Evolutionary conservation across 2,113 vertebrate species (phyloP).

Genomic region (Pandion haliaetus): DNA sequence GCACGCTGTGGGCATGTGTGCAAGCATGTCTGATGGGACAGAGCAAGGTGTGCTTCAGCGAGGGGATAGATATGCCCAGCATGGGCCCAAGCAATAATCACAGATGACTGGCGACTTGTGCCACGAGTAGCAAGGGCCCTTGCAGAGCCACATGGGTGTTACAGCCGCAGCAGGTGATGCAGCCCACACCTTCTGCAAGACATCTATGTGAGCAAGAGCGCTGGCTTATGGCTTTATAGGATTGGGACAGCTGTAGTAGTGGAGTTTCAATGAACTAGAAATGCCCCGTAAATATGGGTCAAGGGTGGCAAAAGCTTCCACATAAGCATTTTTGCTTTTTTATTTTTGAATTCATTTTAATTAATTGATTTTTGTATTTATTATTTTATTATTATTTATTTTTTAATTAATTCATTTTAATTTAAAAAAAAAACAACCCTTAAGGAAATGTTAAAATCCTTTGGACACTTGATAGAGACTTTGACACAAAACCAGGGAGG

Average conservation of each 20-base stretch:
- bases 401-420: not conserved
- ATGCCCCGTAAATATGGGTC: not conserved
- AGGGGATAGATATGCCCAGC: not conserved
- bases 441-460: not conserved
- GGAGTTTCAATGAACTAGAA: not conserved
- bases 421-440: not conserved
- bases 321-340: not conserved
- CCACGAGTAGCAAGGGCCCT: not conserved
- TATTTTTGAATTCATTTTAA: not conserved
- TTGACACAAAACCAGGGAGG: not conserved
- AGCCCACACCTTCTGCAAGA: not conserved
- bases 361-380: not conserved
- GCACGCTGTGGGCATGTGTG: not conserved
- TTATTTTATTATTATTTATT: not conserved
- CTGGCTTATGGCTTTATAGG: not conserved
- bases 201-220: fast-evolving
- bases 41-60: not conserved
- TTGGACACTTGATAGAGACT: not conserved
- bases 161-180: not conserved
- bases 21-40: not conserved
- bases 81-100: no score
- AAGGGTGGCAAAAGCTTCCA: not conserved
- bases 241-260: not conserved
- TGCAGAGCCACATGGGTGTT: not conserved
- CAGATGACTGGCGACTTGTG: not conserved